phyloP scores from a whole-genome alignment of 2,113 vertebrate species.

The Dasyprocta punctata region DNA sequence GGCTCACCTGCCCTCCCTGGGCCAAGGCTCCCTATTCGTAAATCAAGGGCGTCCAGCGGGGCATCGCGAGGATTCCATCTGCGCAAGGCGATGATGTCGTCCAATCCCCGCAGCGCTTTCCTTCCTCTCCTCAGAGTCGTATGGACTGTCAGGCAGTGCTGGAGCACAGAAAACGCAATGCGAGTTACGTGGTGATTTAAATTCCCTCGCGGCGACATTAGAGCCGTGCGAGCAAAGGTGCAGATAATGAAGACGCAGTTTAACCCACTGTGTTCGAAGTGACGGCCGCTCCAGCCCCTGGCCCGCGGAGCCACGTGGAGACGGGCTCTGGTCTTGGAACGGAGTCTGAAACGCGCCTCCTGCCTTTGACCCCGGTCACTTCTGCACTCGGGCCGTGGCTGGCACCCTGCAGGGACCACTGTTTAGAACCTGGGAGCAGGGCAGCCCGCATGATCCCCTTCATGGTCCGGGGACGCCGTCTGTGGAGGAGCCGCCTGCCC shows the following conservation, averaged over 20 bases:
- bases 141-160: not conserved
- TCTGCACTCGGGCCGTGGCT: too few relatives aligned
- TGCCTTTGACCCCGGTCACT: not conserved
- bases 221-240: not conserved
- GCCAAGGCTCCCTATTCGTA: not conserved
- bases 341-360: not conserved
- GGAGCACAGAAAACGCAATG: not conserved
- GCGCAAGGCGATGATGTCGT: not conserved
- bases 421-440: not conserved
- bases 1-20: not conserved
- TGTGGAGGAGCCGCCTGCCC: not conserved
- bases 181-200: rapidly evolving
- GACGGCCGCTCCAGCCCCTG: too few relatives aligned
- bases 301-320: rapidly evolving
- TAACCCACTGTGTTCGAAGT: too few relatives aligned
- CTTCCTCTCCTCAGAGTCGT: not conserved
- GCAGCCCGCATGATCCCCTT: not conserved
- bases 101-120: not conserved
- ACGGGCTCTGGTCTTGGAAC: too few relatives aligned
- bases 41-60: not conserved
- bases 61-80: not conserved
- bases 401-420: not conserved
- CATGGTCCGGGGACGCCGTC: not conserved
- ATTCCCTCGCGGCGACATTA: not conserved
- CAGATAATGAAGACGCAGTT: not conserved